These are phyloP conservation scores for Amphibalanus amphitrite DNA, from an alignment of 1,140 invertebrate genomes.

Conservation along the genomic window DNA sequence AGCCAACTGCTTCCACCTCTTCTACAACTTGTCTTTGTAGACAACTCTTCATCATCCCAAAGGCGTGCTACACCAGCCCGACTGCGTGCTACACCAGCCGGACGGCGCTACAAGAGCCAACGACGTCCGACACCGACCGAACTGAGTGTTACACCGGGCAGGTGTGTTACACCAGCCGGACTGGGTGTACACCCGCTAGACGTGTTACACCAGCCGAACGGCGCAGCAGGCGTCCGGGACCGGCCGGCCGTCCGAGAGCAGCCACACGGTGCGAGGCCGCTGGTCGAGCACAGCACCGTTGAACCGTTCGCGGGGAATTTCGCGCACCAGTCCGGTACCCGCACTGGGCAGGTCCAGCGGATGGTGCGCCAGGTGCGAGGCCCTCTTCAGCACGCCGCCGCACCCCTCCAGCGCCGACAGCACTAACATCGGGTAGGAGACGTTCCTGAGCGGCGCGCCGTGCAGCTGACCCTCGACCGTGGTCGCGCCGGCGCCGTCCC, in stretches of 20 bases:
- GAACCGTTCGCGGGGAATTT: background rate
- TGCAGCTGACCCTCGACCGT: background rate
- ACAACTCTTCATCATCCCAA: too few relatives aligned
- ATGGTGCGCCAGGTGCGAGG: background rate
- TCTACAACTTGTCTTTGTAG: too few relatives aligned
- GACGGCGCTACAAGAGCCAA: too few relatives aligned
- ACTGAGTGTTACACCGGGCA: too few relatives aligned
- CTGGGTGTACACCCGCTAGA: too few relatives aligned
- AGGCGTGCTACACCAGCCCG: too few relatives aligned
- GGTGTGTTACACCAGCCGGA: too few relatives aligned
- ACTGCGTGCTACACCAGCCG: too few relatives aligned
- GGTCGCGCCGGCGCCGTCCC: background rate
- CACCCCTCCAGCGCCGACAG: background rate
- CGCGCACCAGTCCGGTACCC: background rate
- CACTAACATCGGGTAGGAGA: conserved; percentile 2
- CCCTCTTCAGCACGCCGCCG: background rate
- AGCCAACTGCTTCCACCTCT: too few relatives aligned
- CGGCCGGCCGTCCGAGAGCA: background rate
- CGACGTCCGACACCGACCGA: too few relatives aligned
- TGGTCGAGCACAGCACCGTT: background rate
- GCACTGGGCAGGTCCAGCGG: background rate
- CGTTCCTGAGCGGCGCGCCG: background rate
- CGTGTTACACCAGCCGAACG: background rate
- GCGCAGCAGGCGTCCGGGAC: background rate
- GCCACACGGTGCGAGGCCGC: background rate